Conservation (phyloP, 2,888 invertebrate species). For the Caenorhabditis wallacei region DNA sequence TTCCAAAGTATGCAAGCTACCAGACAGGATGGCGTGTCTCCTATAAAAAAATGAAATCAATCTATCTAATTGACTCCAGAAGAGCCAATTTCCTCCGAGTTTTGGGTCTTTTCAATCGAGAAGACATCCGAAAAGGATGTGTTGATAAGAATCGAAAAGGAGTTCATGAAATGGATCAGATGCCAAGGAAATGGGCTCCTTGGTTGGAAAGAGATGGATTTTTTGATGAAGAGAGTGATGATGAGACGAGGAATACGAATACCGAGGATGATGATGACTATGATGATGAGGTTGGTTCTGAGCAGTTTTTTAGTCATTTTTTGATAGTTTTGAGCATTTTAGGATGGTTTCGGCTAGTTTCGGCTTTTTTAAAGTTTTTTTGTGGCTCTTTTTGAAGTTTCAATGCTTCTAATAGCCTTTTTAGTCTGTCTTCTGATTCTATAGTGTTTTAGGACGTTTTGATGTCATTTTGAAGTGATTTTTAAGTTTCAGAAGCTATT, state of each 20-base stretch:
- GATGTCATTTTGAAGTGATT: too few species aligned
- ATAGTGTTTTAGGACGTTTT: too few species aligned
- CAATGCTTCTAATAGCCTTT: too few species aligned
- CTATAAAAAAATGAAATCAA: constrained; percentile 5
- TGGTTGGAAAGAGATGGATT: background rate
- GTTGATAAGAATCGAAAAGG: background rate
- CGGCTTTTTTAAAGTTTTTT: too few species aligned
- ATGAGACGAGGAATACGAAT: background rate
- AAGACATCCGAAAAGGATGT: background rate
- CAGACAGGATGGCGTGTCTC: constrained; percentile 52
- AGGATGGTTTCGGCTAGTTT: too few species aligned
- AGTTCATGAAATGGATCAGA: background rate
- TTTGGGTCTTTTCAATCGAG: background rate
- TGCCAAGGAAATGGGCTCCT: constrained; percentile 15
- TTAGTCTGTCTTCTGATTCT: too few species aligned
- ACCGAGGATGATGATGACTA: too few species aligned
- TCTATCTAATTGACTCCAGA: constrained; percentile 28
- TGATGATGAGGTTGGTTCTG: too few species aligned
- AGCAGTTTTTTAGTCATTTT: too few species aligned
- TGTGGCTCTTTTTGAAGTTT: too few species aligned
- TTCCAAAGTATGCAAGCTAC: constrained; percentile 51
- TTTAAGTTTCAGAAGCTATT: too few species aligned
- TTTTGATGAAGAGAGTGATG: background rate
- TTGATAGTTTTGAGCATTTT: too few species aligned
- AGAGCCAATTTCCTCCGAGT: constrained; percentile 30